Evolutionary conservation across 2,797 vertebrate genomes (phyloP).

Genomic region (Manis javanica): DNA sequence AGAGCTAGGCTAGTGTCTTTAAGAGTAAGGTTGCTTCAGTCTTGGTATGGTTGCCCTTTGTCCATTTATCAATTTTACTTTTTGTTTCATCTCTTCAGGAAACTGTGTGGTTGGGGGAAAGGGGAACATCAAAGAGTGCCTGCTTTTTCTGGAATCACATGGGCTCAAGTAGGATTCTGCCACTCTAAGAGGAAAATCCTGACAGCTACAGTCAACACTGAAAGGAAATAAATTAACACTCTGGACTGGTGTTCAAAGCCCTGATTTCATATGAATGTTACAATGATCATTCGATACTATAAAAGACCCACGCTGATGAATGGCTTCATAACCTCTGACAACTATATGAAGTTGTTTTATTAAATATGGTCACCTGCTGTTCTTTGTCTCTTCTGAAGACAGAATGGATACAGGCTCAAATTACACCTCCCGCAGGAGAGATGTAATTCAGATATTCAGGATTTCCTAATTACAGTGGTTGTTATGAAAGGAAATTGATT

Average conservation of each 20-base stretch:
- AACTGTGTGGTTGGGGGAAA: not conserved
- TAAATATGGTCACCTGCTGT: not conserved
- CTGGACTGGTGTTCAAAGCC: constrained; percentile 67
- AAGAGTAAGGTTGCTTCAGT: constrained; percentile 3
- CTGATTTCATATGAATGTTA: constrained; percentile 68
- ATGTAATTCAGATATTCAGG: not conserved
- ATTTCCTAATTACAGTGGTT: not conserved
- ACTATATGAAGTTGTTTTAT: constrained; percentile 41
- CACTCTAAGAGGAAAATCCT: constrained; percentile 62
- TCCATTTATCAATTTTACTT: constrained; percentile 13
- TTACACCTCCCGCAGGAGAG: not conserved
- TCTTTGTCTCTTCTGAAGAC: constrained; percentile 20
- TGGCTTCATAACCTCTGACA: constrained; percentile 46
- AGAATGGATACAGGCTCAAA: not conserved
- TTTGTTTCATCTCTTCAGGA: constrained; percentile 47
- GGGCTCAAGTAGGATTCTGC: not conserved
- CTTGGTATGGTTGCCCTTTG: not conserved
- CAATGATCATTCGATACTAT: constrained; percentile 50
- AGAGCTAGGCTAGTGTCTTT: not conserved
- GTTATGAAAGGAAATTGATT: not conserved
- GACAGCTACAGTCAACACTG: constrained; percentile 18
- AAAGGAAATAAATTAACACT: constrained; percentile 63
- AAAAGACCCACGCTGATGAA: constrained; percentile 37
- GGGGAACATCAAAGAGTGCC: not conserved
- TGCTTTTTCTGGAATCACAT: not conserved